These are phyloP conservation scores for Vombatus ursinus DNA, from an alignment of 2,113 vertebrate species.

Conservation along the genomic window DNA sequence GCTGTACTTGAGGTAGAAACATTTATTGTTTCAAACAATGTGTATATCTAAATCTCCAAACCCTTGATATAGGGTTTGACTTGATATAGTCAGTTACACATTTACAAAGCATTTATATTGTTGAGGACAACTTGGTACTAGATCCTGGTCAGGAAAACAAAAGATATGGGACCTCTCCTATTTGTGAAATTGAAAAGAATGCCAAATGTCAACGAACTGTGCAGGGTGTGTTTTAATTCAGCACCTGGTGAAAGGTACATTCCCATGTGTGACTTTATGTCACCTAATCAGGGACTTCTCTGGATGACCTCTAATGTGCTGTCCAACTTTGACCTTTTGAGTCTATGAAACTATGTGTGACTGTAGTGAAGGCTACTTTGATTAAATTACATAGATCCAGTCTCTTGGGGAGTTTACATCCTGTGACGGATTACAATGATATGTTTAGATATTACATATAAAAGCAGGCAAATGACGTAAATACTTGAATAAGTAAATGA, in stretches of 20 bases:
- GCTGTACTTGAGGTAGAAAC: not conserved
- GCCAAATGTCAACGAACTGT: not conserved
- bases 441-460: not conserved
- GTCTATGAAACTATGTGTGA: not conserved
- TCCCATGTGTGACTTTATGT: not conserved
- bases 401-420: conserved; percentile 14
- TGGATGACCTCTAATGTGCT: not conserved
- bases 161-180: not conserved
- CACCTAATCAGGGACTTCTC: not conserved
- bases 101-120: not conserved
- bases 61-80: not conserved
- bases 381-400: conserved; percentile 2
- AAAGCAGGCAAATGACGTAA: not conserved
- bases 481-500: not conserved
- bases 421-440: not conserved
- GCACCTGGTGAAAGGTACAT: not conserved
- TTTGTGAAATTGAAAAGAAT: conserved; percentile 25
- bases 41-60: not conserved
- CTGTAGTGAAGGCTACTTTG: not conserved
- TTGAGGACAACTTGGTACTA: not conserved
- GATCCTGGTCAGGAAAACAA: not conserved
- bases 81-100: not conserved
- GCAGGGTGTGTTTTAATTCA: not conserved
- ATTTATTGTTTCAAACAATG: conserved; percentile 14
- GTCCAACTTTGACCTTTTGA: not conserved